These are phyloP conservation scores for Bombus soroeensis DNA, from an alignment of 1,140 invertebrate genomes.

Conservation along the genomic window DNA sequence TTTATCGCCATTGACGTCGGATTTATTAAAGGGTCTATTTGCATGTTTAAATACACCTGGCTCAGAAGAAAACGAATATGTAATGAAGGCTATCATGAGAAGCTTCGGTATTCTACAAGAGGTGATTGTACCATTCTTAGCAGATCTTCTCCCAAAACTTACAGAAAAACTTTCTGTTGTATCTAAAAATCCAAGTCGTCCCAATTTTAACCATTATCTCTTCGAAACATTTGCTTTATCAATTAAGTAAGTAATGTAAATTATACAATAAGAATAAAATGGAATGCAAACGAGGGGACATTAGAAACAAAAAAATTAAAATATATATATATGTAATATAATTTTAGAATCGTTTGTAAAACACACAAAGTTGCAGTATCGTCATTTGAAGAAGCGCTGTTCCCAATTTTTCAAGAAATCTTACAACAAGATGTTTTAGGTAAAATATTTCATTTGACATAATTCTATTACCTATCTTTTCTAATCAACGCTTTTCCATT, in stretches of 20 bases:
- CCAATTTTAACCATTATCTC: constrained; percentile 98
- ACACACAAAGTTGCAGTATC: constrained; percentile 89
- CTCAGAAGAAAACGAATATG: constrained; percentile 97
- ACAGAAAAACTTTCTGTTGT: constrained; percentile 92
- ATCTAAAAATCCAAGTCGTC: constrained; percentile 97
- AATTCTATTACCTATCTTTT: neutral
- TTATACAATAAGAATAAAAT: neutral
- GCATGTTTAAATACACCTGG: constrained; percentile 87
- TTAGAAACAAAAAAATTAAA: neutral
- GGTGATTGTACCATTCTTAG: constrained; percentile 90
- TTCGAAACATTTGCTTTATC: constrained; percentile 96
- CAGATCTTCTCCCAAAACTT: constrained; percentile 91
- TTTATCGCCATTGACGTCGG: constrained; percentile 85
- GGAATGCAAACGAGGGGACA: no score
- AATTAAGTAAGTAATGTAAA: constrained; percentile 86
- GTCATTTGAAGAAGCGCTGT: constrained; percentile 95
- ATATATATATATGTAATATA: constrained; percentile 9
- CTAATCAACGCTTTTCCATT: constrained; percentile 59
- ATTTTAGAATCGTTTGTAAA: constrained; percentile 91
- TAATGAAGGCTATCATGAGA: constrained; percentile 98
- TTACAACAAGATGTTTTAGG: constrained; percentile 96
- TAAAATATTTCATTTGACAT: constrained; percentile 46
- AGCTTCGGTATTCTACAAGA: constrained; percentile 92
- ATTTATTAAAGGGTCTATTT: constrained; percentile 91
- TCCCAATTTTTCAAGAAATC: constrained; percentile 96